Conservation (phyloP, 2,797 vertebrate species). For the Brachyalestes nurse region DNA sequence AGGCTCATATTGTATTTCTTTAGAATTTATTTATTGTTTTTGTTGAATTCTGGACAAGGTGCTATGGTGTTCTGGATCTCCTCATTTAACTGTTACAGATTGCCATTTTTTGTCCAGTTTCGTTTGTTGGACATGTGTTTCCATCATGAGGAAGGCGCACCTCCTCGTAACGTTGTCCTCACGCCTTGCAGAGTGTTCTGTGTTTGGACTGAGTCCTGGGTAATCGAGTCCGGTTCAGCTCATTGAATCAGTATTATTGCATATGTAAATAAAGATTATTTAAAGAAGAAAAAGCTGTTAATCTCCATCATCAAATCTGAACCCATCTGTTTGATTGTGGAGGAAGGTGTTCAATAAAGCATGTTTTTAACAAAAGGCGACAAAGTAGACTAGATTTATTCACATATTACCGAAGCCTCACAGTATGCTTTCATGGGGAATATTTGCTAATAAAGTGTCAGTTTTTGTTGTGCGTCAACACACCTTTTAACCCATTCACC, state of each 20-base stretch:
- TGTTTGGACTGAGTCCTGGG: slow-evolving; percentile 57
- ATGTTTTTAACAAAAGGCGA: slow-evolving; percentile 68
- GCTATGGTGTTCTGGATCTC: slow-evolving; percentile 45
- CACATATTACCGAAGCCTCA: no score
- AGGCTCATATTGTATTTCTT: slow-evolving; percentile 21
- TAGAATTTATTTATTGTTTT: slow-evolving; percentile 25
- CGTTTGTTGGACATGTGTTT: slow-evolving; percentile 16
- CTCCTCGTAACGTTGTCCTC: slow-evolving; percentile 39
- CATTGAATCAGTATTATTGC: slow-evolving; percentile 71
- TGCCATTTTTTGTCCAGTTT: slow-evolving; percentile 51
- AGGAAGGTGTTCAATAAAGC: slow-evolving; percentile 73
- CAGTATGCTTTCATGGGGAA: no score
- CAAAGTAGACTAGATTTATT: slow-evolving; percentile 6
- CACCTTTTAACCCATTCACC: no score
- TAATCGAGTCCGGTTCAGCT: slow-evolving; percentile 42
- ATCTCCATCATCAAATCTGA: slow-evolving; percentile 46
- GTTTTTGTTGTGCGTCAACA: no score
- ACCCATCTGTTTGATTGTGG: slow-evolving; percentile 61
- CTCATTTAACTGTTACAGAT: slow-evolving; percentile 63
- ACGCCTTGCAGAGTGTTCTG: slow-evolving; percentile 56
- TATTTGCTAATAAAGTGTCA: no score
- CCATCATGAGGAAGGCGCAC: background rate
- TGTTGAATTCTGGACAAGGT: slow-evolving; percentile 34
- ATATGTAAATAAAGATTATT: slow-evolving; percentile 59
- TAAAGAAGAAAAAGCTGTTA: slow-evolving; percentile 51